Evolutionary conservation across 2,888 invertebrate species (phyloP).

Genomic region (Osmoderma eremita): DNA sequence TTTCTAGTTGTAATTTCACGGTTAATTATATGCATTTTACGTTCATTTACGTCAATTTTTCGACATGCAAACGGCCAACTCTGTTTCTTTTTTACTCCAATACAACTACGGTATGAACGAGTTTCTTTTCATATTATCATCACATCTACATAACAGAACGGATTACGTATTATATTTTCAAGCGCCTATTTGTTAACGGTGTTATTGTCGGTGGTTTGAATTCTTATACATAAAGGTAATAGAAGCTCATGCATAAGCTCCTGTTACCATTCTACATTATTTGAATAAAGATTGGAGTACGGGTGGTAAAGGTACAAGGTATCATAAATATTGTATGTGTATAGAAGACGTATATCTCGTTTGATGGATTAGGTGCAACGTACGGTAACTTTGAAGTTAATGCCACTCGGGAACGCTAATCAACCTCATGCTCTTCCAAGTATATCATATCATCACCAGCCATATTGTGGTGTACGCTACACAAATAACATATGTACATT

Average conservation of each 20-base stretch:
- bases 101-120: too few relatives aligned
- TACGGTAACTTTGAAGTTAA: constrained; percentile 16
- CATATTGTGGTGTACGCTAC: neutral
- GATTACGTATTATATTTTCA: constrained; percentile 6
- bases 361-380: constrained; percentile 16
- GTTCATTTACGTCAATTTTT: neutral
- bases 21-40: constrained; percentile 14
- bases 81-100: too few relatives aligned
- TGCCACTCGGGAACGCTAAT: constrained; percentile 5
- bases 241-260: constrained; percentile 22
- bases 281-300: constrained; percentile 5
- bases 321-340: constrained; percentile 3
- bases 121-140: too few relatives aligned
- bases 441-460: too few relatives aligned
- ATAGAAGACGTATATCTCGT: neutral
- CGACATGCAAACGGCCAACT: neutral
- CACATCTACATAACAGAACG: too few relatives aligned
- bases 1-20: constrained; percentile 15
- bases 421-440: neutral
- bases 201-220: constrained; percentile 21
- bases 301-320: neutral
- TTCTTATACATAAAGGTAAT: constrained; percentile 26
- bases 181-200: constrained; percentile 4
- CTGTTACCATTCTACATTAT: constrained; percentile 8
- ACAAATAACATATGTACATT: neutral